These are phyloP conservation scores for Poeciliopsis prolifica DNA, from an alignment of 2,113 vertebrate species.

Conservation along the genomic window DNA sequence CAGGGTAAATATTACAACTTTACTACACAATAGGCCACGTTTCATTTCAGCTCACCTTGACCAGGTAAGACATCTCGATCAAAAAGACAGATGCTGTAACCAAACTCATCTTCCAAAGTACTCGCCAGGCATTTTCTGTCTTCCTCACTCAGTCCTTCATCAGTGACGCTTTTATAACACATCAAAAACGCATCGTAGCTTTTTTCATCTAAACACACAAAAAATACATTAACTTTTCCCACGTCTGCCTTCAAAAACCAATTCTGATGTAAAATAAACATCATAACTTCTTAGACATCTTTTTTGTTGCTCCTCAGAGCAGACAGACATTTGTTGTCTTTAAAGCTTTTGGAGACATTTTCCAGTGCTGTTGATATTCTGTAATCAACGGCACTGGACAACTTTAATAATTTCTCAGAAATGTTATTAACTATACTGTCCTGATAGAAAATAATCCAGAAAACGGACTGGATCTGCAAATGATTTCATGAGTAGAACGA, in stretches of 20 bases:
- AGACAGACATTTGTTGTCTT: background rate
- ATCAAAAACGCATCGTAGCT: conserved; percentile 73
- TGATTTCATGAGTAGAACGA: too few species aligned
- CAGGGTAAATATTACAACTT: background rate
- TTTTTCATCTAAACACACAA: conserved; percentile 67
- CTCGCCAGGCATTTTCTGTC: conserved; percentile 50
- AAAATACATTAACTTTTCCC: background rate
- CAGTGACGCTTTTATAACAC: conserved; percentile 53
- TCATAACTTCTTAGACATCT: background rate
- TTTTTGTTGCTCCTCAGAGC: background rate
- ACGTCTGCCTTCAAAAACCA: background rate
- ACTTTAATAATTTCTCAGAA: too few species aligned
- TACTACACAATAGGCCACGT: background rate
- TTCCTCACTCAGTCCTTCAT: conserved; percentile 31
- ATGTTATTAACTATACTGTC: too few species aligned
- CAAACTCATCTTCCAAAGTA: conserved; percentile 65
- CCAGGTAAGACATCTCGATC: conserved; percentile 74
- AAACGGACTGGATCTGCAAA: too few species aligned
- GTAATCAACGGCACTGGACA: too few species aligned
- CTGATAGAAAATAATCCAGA: too few species aligned
- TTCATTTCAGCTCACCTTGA: conserved; percentile 45
- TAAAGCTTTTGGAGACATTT: background rate
- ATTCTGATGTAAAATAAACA: background rate
- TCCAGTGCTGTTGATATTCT: too few species aligned
- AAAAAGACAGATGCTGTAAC: conserved; percentile 74